Conservation (phyloP, 2,888 invertebrate genomes). For the Andrena chrysosceles region DNA sequence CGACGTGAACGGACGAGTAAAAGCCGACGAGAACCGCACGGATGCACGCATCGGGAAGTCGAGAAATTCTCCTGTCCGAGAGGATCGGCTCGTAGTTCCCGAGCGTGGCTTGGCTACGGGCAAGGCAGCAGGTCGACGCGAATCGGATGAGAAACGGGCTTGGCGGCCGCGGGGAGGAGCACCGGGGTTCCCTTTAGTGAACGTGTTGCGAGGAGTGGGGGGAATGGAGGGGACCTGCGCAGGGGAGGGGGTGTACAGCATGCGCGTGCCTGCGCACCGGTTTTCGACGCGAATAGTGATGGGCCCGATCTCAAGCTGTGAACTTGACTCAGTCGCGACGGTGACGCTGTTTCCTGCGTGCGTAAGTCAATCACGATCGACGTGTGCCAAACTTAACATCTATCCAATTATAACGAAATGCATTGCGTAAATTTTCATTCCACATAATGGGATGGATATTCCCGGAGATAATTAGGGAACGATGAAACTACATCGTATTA, state of each 20-base stretch:
- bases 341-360: not conserved
- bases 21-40: not conserved
- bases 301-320: constrained; percentile 45
- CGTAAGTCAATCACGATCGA: not conserved
- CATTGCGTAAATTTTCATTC: too few relatives aligned
- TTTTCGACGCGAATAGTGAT: constrained; percentile 52
- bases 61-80: constrained; percentile 37
- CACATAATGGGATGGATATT: too few relatives aligned
- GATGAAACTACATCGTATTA: too few relatives aligned
- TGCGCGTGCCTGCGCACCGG: constrained; percentile 57
- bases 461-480: too few relatives aligned
- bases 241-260: constrained; percentile 34
- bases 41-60: constrained; percentile 24
- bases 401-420: too few relatives aligned
- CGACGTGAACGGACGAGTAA: not conserved
- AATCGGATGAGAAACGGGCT: constrained; percentile 71
- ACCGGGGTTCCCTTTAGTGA: constrained; percentile 42
- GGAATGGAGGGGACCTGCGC: constrained; percentile 44
- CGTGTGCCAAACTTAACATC: too few relatives aligned
- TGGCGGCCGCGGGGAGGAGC: constrained; percentile 47
- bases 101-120: constrained; percentile 54
- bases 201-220: constrained; percentile 51
- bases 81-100: constrained; percentile 39
- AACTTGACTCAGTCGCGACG: not conserved
- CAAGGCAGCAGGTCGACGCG: constrained; percentile 63